Conservation (phyloP, 2,888 invertebrate genomes). For the Scaptomyza flava region DNA sequence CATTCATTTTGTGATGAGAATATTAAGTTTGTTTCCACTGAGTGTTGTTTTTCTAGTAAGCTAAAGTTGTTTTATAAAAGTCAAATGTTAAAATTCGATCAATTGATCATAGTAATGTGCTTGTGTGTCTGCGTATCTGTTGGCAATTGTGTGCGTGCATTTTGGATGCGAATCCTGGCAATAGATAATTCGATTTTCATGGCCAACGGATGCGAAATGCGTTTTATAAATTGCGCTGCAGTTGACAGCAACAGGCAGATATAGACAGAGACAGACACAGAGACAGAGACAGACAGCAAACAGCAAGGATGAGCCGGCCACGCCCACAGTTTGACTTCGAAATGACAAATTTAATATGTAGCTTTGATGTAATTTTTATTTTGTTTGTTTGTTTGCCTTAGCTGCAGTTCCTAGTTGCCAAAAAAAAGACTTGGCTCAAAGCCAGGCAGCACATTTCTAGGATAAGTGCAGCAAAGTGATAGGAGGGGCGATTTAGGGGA, state of each 20-base stretch:
- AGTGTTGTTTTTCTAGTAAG: background rate
- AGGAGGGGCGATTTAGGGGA: background rate
- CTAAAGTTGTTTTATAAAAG: too few species aligned
- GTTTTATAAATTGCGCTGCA: slow-evolving; percentile 53
- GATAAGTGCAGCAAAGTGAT: background rate
- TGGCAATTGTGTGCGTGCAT: too few species aligned
- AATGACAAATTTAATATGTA: slow-evolving; percentile 78
- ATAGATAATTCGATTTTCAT: slow-evolving; percentile 52
- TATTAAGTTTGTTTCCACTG: background rate
- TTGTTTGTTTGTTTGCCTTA: slow-evolving; percentile 41
- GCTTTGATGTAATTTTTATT: slow-evolving; percentile 48
- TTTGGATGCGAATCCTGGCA: slow-evolving; percentile 1
- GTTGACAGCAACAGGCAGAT: slow-evolving; percentile 43
- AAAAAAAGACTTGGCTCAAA: slow-evolving; percentile 52
- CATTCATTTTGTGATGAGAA: background rate
- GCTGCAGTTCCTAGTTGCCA: slow-evolving; percentile 45
- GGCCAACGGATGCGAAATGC: slow-evolving; percentile 45
- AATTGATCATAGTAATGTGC: too few species aligned
- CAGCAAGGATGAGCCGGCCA: slow-evolving; percentile 23
- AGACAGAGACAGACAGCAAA: background rate
- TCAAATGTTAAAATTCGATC: too few species aligned
- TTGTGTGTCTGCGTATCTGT: too few species aligned
- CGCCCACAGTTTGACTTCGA: slow-evolving; percentile 38
- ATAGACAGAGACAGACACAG: background rate
- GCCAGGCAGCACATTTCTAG: slow-evolving; percentile 1